A percentile compares a stretch with the other conserved stretches of the same genome.
phyloP scores from a whole-genome alignment of 92 coral and sea anemone genomes.

The Epizoanthus illoricatus region DNA sequence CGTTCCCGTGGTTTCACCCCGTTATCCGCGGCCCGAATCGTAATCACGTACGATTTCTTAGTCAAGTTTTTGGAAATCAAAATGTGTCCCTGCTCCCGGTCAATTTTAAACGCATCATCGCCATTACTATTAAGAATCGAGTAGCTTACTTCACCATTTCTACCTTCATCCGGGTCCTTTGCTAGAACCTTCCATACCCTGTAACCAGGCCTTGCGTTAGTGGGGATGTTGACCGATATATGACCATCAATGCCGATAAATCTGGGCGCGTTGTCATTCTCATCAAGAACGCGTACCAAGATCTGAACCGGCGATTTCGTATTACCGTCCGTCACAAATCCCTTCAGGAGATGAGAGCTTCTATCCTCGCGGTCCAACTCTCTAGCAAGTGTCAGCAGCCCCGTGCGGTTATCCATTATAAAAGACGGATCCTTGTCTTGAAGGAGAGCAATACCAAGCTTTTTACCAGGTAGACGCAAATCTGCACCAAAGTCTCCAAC shows the following conservation, averaged over 20 bases:
- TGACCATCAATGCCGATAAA: conserved; percentile 64
- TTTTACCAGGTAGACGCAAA: conserved; percentile 55
- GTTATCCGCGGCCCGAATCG: conserved; percentile 70
- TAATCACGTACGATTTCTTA: conserved; percentile 51
- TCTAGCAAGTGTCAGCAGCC: conserved; percentile 60
- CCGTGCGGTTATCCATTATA: conserved; percentile 60
- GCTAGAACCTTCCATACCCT: conserved; percentile 66
- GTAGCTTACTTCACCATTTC: conserved; percentile 65
- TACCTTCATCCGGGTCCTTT: conserved; percentile 65
- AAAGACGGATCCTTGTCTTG: conserved; percentile 47
- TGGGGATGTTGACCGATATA: conserved; percentile 59
- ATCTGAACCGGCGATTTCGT: conserved; percentile 40
- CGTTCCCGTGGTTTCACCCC: conserved; percentile 53
- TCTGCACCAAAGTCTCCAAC: conserved; percentile 67
- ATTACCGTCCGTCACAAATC: conserved; percentile 65
- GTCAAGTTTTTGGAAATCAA: conserved; percentile 54
- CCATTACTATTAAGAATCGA: conserved; percentile 63
- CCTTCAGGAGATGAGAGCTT: conserved; percentile 50
- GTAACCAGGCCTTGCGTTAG: conserved; percentile 64
- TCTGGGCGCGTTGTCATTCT: conserved; percentile 77
- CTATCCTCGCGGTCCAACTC: conserved; percentile 77
- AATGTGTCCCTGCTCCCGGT: conserved; percentile 66
- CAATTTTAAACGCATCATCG: conserved; percentile 60
- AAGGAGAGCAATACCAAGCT: conserved; percentile 49
- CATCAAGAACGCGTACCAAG: conserved; percentile 59